Base-by-base conservation (phyloP, 2,888 invertebrate species). In the Falcaria lacertinaria region DNA sequence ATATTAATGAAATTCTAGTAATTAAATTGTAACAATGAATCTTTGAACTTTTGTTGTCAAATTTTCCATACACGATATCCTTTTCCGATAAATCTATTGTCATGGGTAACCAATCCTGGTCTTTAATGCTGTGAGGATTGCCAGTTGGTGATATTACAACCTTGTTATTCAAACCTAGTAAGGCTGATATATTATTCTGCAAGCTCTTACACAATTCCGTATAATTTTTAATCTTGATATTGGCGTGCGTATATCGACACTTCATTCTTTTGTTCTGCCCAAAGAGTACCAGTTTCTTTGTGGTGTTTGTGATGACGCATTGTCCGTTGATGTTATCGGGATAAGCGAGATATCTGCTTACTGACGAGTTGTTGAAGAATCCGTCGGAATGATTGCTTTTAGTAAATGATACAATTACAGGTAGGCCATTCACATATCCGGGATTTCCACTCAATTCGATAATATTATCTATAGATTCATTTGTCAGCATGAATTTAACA, bases 391-490 rank as follows among this genome's bases (percentile, higher is more conserved):
- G 64, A 53, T 89, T 79, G 32, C 47, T 60, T 49, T 69, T 60
- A 25, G 70, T 58, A 41, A 58, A 71, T 34, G 88, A 90, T 22
- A 73, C 69, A 43, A 91, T 74, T 25, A 96, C 78, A 0, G 95
- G 95, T 54, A 91, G 91, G 5, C 93, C 93, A 2, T 81, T 57
- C 4, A 92, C 65, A 63, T 96, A 96, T 2, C 96, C 96, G 1
- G 95, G 95, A 73, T 93, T 94, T 2, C 96, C 96, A 79, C 96
- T 96, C 13, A 89, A 59, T 50, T 64, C 57, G 25, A 81, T 46
- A 32, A 80, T 49, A 15, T 60, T 48, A 1, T 77, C 70, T n/a
- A 60, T 55, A 0, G 80, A 67, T 34, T 62, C 56, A 50, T 84
- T 83, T 5, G 67, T 55, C 43, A 87, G 58, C 41, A 74, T 54